Percentiles rank a stretch among this genome's conserved stretches.
These are phyloP conservation scores for Falcaria lacertinaria DNA, from an alignment of 2,888 invertebrate species.

Conservation along the genomic window DNA sequence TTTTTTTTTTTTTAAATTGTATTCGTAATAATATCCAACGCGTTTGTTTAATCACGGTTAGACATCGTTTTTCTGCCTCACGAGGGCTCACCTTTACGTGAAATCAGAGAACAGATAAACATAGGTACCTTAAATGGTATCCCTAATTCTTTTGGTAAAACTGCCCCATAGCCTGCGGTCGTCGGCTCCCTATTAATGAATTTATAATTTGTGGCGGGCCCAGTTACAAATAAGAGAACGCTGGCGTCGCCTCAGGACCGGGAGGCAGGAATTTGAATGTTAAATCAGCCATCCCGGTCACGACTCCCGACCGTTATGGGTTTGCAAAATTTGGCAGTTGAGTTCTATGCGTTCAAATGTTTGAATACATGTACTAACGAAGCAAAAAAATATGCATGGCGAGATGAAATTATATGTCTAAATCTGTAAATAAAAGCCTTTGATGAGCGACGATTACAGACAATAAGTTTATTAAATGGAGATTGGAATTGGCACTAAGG, in stretches of 20 bases:
- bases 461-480: too few relatives aligned
- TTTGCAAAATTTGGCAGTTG: constrained; percentile 17
- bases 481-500: too few relatives aligned
- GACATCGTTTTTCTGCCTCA: too few relatives aligned
- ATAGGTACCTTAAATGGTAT: not conserved
- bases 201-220: constrained; percentile 62
- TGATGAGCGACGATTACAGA: too few relatives aligned
- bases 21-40: too few relatives aligned
- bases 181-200: constrained; percentile 49
- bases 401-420: too few relatives aligned
- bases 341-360: too few relatives aligned
- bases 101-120: too few relatives aligned
- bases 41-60: too few relatives aligned
- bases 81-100: not conserved
- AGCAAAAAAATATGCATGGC: too few relatives aligned
- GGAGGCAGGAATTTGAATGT: constrained; percentile 55
- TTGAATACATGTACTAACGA: not conserved
- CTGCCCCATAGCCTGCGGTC: constrained; percentile 36
- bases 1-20: too few relatives aligned
- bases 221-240: constrained; percentile 48
- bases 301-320: constrained; percentile 36
- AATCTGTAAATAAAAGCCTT: too few relatives aligned
- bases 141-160: constrained; percentile 19
- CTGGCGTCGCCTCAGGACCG: constrained; percentile 51
- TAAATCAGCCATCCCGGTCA: constrained; percentile 48